Conservation (phyloP, 2,888 invertebrate genomes). For the Eubasilissa splendida region DNA sequence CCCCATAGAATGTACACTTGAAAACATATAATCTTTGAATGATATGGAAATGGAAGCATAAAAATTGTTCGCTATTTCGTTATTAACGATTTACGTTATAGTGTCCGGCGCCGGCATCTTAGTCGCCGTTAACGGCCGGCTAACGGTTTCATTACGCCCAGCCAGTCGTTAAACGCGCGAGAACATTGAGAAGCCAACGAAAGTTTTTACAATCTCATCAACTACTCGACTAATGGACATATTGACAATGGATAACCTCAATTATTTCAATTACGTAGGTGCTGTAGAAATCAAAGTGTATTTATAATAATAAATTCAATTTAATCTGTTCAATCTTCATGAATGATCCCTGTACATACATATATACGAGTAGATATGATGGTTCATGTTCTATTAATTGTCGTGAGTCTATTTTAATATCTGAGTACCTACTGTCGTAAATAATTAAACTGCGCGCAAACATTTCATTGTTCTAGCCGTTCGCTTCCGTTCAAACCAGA, state of each 20-base stretch:
- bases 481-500: no score
- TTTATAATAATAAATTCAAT: no score
- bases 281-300: no score
- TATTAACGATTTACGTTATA: neutral
- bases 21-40: neutral
- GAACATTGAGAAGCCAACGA: neutral
- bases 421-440: no score
- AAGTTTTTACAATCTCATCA: constrained; percentile 4
- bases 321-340: no score
- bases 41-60: neutral
- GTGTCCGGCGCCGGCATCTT: neutral
- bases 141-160: constrained; percentile 1
- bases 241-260: neutral
- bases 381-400: no score
- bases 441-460: no score
- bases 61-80: neutral
- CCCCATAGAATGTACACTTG: neutral
- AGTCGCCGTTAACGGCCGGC: neutral
- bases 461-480: no score
- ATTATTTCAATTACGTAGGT: neutral
- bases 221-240: neutral
- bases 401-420: no score
- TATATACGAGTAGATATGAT: no score
- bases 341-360: no score
- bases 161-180: neutral